A percentile compares a stretch with the other conserved stretches of the same genome.
Conservation (phyloP, 2,797 vertebrate species). For the Alauda arvensis region DNA sequence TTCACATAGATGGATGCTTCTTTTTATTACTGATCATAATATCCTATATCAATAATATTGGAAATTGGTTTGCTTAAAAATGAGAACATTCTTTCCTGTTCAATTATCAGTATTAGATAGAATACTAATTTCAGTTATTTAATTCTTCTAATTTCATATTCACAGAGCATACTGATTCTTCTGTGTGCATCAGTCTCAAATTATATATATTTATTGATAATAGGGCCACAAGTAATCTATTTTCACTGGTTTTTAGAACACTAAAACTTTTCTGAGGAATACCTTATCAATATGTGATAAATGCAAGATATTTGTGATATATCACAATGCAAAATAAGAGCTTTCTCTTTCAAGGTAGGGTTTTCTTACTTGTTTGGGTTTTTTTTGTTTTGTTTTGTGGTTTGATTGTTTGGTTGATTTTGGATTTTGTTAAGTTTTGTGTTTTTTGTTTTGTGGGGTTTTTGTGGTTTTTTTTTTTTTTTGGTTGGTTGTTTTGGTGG, state of each 20-base stretch:
- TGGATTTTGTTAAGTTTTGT: neutral
- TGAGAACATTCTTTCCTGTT: neutral
- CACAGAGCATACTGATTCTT: neutral
- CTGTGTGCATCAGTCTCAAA: neutral
- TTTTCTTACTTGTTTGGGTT: neutral
- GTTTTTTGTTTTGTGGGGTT: neutral
- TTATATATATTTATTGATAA: neutral
- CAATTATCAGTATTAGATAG: neutral
- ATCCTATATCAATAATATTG: rapidly evolving
- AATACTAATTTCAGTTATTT: neutral
- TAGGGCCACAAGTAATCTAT: neutral
- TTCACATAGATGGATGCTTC: neutral
- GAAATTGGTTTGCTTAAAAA: neutral
- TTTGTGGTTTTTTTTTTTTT: neutral
- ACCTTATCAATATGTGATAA: neutral
- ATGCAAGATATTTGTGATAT: neutral
- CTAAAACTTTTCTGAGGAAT: neutral
- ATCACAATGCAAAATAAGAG: neutral
- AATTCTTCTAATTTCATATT: neutral
- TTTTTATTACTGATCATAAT: neutral
- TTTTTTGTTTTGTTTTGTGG: neutral
- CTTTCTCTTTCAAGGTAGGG: rapidly evolving
- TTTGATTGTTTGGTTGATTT: neutral
- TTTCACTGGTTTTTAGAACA: neutral
- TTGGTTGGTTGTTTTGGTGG: neutral